Percentiles rank a stretch among this genome's conserved stretches.
phyloP scores from a whole-genome alignment of 2,888 invertebrate genomes.

The Tachina lurida region DNA sequence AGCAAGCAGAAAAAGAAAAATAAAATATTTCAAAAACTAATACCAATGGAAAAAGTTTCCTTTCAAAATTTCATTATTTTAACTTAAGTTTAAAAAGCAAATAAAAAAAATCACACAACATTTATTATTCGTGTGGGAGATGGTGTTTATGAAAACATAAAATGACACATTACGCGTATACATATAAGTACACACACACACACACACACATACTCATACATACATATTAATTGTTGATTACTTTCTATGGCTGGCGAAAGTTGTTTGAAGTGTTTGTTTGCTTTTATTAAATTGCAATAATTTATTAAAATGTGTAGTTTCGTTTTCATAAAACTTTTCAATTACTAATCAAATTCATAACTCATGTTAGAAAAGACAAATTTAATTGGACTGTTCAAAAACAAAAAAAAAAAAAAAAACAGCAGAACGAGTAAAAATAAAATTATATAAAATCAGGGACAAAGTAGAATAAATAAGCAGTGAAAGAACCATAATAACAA shows the following conservation, averaged over 20 bases:
- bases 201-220: no score
- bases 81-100: no score
- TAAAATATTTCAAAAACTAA: no score
- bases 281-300: slow-evolving; percentile 56
- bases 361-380: neutral
- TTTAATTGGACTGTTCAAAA: slow-evolving; percentile 38
- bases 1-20: no score
- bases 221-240: slow-evolving; percentile 13
- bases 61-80: no score
- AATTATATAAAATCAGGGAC: neutral
- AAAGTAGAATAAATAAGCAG: neutral
- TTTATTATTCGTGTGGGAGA: no score
- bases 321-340: slow-evolving; percentile 36
- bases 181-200: no score
- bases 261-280: slow-evolving; percentile 48
- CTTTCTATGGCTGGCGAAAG: slow-evolving; percentile 36
- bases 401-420: neutral
- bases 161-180: no score
- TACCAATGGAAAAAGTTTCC: no score
- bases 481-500: neutral
- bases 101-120: no score
- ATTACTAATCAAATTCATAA: slow-evolving; percentile 12
- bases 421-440: neutral
- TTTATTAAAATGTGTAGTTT: slow-evolving; percentile 38
- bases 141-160: no score